phyloP scores from a whole-genome alignment of 2,797 vertebrate genomes.

The Apogon hyalosoma region DNA sequence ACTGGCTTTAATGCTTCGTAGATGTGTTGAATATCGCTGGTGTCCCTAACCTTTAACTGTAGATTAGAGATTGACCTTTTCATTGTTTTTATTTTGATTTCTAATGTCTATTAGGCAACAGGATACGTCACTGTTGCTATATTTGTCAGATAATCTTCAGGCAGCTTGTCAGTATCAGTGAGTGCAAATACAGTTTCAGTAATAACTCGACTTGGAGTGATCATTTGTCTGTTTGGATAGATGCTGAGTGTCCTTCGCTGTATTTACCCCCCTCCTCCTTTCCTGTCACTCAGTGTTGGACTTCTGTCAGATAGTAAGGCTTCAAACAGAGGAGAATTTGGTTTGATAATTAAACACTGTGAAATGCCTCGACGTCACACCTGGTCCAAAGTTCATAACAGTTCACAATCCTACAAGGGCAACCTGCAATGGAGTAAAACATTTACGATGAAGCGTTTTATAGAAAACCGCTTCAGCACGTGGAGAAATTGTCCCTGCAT shows the following conservation, averaged over 20 bases:
- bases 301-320: conserved; percentile 23
- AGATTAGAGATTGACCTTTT: no score
- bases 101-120: not conserved
- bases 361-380: conserved; percentile 25
- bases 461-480: not conserved
- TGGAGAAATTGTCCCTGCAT: no score
- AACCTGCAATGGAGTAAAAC: conserved; percentile 40
- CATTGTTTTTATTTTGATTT: not conserved
- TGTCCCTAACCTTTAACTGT: no score
- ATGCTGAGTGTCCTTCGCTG: conserved; percentile 1
- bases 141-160: conserved; percentile 12
- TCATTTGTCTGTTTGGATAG: conserved; percentile 6
- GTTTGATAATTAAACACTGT: conserved; percentile 68
- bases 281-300: conserved; percentile 38
- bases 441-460: conserved; percentile 42
- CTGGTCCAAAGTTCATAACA: conserved; percentile 50
- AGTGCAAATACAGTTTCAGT: conserved; percentile 15
- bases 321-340: conserved; percentile 13
- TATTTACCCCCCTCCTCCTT: conserved; percentile 3
- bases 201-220: not conserved
- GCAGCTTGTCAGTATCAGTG: conserved; percentile 6
- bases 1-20: no score
- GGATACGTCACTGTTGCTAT: not conserved
- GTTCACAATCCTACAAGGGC: conserved; percentile 10
- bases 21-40: no score